Evolutionary conservation across 2,113 vertebrate genomes (phyloP).

Genomic region (Calonectris borealis): DNA sequence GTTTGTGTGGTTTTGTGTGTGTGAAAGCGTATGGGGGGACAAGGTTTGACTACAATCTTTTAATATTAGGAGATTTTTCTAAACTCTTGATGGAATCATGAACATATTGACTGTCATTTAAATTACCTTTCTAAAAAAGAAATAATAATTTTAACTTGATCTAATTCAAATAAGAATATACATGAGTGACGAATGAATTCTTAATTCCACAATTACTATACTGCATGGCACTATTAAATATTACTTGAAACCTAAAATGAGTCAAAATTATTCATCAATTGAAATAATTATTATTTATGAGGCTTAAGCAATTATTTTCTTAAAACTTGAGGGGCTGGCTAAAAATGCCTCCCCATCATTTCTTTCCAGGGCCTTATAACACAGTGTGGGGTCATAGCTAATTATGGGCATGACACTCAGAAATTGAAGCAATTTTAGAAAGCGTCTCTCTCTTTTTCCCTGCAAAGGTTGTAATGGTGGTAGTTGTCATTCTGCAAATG

Average conservation of each 20-base stretch:
- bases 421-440: fast-evolving
- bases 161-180: neutral
- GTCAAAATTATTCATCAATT: slow-evolving; percentile 42
- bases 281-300: slow-evolving; percentile 26
- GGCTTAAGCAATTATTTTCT: neutral
- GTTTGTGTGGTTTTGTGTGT: neutral
- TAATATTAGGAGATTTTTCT: neutral
- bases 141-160: neutral
- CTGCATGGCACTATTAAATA: neutral
- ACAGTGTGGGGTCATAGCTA: neutral
- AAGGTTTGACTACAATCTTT: neutral
- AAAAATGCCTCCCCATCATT: neutral
- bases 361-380: neutral
- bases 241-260: neutral
- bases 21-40: neutral
- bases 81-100: neutral
- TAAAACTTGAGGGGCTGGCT: neutral
- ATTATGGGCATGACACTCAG: neutral
- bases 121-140: neutral
- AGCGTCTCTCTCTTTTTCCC: neutral
- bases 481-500: neutral
- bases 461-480: neutral
- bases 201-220: neutral
- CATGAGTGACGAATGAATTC: neutral
- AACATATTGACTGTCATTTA: neutral